phyloP scores from a whole-genome alignment of 2,888 invertebrate genomes.

The Theretra japonica region DNA sequence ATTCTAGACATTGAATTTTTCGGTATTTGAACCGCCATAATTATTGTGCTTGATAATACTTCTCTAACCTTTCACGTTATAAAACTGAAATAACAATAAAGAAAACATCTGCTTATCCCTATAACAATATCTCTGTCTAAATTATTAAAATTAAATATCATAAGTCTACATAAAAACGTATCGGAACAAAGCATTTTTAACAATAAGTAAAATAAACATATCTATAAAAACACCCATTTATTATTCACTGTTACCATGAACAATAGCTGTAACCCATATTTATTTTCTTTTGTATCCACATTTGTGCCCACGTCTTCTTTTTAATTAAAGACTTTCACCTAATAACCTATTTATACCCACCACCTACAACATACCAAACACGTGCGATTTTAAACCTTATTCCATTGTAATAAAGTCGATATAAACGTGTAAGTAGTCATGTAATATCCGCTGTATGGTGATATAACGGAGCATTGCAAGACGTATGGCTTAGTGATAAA shows the following conservation, averaged over 20 bases:
- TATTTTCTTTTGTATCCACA: not conserved
- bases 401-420: not conserved
- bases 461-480: slow-evolving; percentile 14
- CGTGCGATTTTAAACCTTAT: not conserved
- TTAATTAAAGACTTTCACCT: slow-evolving; percentile 10
- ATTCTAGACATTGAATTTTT: too few species aligned
- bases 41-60: too few species aligned
- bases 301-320: slow-evolving; percentile 8
- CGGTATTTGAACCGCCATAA: too few species aligned
- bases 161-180: too few species aligned
- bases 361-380: not conserved
- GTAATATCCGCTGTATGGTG: not conserved
- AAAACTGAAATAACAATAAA: too few species aligned
- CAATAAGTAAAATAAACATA: too few species aligned
- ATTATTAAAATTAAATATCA: too few species aligned
- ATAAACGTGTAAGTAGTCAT: not conserved
- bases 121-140: too few species aligned
- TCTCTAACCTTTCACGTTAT: too few species aligned
- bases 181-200: too few species aligned
- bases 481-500: slow-evolving; percentile 7
- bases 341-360: slow-evolving; percentile 6
- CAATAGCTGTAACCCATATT: not conserved
- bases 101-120: too few species aligned
- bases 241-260: not conserved
- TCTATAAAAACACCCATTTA: not conserved